Base-by-base conservation (phyloP, 2,113 vertebrate genomes). In the Lutjanus erythropterus region DNA sequence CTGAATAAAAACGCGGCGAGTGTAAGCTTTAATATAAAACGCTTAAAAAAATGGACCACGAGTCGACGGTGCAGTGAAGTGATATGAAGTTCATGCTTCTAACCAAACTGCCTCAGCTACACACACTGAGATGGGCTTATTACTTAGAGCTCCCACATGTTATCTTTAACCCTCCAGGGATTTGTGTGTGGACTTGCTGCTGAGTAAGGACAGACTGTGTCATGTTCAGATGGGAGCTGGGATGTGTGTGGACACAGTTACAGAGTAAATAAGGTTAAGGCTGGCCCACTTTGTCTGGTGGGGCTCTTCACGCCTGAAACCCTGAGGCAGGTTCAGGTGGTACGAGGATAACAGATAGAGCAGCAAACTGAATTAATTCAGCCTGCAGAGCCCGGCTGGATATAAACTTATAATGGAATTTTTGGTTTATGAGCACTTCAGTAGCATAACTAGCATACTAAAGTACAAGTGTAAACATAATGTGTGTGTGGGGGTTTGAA, bases 261-360 rank as follows among this genome's bases (percentile, higher is more conserved):
- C 27, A 64, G 71, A 85, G 47, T 75, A 88, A 88, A 89, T 80
- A 64, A 67, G 61, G 60, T 79, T 67, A 53, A 41, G 49, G 46
- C 55, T 66, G 37, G 78, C 73, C 71, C 46, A 23, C 41, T 76
- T 71, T 68, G 70, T 29, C 59, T 78, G 72, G 76, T 56, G n/a
- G 42, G 59, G 12, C 25, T 78, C 46, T 78, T 81, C 44, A 67
- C 53, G 76, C 53, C 83, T 53, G 6, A 72, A 65, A 73, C 59
- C 81, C 66, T n/a, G 3, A 75, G 79, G 81, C 81, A 77, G 59
- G 39, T 66, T 71, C 25, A 86, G 68, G 72, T 78, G 53, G 64
- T 75, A 75, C 15, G 29, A 76, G 64, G 59, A 74, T 78, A 81
- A 80, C 46, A 73, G 85, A 88, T 67, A 79, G 39, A 31, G 19